Evolutionary conservation across 2,113 vertebrate species (phyloP).

Genomic region (Thalassoma bifasciatum): DNA sequence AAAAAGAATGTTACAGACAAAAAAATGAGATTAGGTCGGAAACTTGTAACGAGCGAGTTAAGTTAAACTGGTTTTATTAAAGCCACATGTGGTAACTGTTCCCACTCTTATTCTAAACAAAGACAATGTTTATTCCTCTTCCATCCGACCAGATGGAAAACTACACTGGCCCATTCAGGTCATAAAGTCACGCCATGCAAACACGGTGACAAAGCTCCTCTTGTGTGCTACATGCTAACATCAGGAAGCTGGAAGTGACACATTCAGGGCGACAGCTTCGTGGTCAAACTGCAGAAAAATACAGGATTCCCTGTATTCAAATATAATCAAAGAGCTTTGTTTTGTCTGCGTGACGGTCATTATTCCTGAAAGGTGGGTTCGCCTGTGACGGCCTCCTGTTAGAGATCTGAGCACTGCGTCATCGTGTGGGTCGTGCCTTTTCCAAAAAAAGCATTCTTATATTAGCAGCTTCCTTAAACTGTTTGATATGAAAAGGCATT

Average conservation of each 20-base stretch:
- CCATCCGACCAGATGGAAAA: constrained; percentile 9
- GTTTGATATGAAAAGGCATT: constrained; percentile 21
- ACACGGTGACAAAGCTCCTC: constrained; percentile 43
- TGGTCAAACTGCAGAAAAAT: not conserved
- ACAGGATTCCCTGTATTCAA: not conserved
- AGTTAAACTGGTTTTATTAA: not conserved
- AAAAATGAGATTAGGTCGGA: too few species aligned
- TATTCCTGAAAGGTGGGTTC: not conserved
- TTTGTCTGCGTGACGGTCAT: constrained; percentile 2
- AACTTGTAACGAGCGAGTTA: too few species aligned
- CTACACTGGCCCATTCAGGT: constrained; percentile 38
- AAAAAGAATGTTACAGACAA: not conserved
- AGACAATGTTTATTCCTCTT: constrained; percentile 6
- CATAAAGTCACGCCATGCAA: constrained; percentile 17
- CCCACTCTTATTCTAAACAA: not conserved
- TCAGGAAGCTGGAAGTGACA: constrained; percentile 1
- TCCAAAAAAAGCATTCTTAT: constrained; percentile 20
- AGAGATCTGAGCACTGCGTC: constrained; percentile 7
- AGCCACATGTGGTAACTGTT: not conserved
- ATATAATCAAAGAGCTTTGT: constrained; percentile 2
- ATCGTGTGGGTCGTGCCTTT: constrained; percentile 20
- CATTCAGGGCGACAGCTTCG: not conserved
- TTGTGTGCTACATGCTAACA: constrained; percentile 36
- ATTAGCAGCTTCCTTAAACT: constrained; percentile 4
- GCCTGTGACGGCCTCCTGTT: constrained; percentile 2